These are phyloP conservation scores for Procavia capensis DNA, from an alignment of 2,113 vertebrate species.

Conservation along the genomic window DNA sequence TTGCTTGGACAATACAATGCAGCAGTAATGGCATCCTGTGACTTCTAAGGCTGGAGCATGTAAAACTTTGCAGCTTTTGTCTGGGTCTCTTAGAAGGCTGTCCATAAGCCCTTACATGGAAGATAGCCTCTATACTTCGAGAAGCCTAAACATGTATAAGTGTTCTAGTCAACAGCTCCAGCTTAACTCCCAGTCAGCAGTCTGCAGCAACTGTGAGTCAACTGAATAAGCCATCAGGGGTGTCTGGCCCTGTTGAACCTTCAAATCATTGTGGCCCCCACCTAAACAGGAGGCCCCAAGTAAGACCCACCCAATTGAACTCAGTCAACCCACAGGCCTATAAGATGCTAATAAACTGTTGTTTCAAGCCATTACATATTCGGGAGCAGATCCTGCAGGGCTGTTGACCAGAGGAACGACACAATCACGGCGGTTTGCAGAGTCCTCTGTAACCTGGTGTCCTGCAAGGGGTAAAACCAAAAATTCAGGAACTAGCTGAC, in stretches of 20 bases:
- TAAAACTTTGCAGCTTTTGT: neutral
- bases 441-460: neutral
- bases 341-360: neutral
- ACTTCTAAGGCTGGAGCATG: neutral
- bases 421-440: neutral
- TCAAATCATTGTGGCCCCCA: neutral
- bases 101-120: neutral
- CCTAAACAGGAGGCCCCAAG: neutral
- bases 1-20: neutral
- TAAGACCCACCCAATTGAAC: neutral
- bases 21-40: neutral
- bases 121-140: neutral
- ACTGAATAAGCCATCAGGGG: neutral
- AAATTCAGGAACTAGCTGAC: neutral
- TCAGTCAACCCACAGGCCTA: constrained; percentile 77
- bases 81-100: neutral
- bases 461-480: neutral
- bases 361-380: neutral
- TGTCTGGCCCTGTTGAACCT: neutral
- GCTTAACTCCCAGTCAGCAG: neutral
- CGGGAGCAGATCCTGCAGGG: neutral
- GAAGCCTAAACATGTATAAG: neutral
- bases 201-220: neutral
- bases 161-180: neutral
- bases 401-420: neutral